Evolutionary conservation across 1,140 invertebrate species (phyloP).

Genomic region (Batillaria attramentaria): DNA sequence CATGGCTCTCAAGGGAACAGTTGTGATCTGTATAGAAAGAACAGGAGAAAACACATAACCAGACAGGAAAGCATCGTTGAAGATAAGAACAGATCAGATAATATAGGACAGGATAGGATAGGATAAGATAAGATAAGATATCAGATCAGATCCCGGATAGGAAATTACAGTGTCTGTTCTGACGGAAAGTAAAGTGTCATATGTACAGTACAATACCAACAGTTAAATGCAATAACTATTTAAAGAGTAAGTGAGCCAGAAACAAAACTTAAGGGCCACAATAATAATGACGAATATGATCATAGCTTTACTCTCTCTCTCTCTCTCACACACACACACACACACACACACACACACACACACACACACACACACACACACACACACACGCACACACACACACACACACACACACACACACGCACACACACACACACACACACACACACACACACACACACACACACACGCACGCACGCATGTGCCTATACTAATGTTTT

Average conservation of each 20-base stretch:
- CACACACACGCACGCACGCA: conserved; percentile 38
- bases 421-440: conserved; percentile 42
- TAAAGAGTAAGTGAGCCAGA: too few relatives aligned
- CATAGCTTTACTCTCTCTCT: neutral
- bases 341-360: neutral
- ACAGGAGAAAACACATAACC: too few relatives aligned
- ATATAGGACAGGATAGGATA: too few relatives aligned
- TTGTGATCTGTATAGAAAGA: too few relatives aligned
- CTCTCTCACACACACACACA: neutral
- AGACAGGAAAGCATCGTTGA: too few relatives aligned
- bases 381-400: neutral
- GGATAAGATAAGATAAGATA: too few relatives aligned
- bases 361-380: conserved; percentile 1
- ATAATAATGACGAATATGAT: neutral
- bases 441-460: conserved; percentile 43
- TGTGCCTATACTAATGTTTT: too few relatives aligned
- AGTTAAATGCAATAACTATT: neutral
- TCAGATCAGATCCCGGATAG: neutral
- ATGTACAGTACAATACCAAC: neutral
- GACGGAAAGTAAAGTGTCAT: neutral
- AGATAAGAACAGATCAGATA: too few relatives aligned
- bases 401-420: conserved; percentile 31
- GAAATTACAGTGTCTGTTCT: neutral
- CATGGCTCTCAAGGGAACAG: too few relatives aligned
- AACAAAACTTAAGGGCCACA: too few relatives aligned